phyloP scores from a whole-genome alignment of 2,113 vertebrate genomes.

The Paraplagusia blochii region DNA sequence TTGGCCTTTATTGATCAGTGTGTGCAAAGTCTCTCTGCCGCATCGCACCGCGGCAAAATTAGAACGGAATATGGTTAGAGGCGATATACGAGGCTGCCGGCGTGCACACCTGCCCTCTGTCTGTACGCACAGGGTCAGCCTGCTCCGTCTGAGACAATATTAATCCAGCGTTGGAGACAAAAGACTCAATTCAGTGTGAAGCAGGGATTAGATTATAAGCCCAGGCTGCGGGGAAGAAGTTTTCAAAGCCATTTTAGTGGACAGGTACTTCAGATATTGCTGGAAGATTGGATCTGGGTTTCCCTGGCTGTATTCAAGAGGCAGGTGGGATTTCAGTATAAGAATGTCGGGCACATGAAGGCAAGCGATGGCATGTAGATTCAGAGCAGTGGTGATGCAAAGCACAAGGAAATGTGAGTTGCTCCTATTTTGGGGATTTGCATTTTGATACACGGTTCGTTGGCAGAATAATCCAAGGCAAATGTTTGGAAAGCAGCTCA shows the following conservation, averaged over 20 bases:
- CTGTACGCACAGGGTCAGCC: constrained; percentile 6
- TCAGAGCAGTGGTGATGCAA: too few relatives aligned
- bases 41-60: neutral
- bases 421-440: neutral
- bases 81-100: constrained; percentile 1
- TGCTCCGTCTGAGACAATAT: constrained; percentile 23
- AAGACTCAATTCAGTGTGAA: constrained; percentile 18
- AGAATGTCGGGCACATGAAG: too few relatives aligned
- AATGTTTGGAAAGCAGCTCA: neutral
- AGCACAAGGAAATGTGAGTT: too few relatives aligned
- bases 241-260: constrained; percentile 10
- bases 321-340: too few relatives aligned
- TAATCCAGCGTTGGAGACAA: constrained; percentile 47
- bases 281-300: too few relatives aligned
- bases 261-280: constrained; percentile 3
- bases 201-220: constrained; percentile 19
- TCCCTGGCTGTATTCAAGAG: too few relatives aligned
- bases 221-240: neutral
- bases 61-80: constrained; percentile 4
- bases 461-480: too few relatives aligned
- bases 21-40: neutral
- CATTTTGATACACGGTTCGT: too few relatives aligned
- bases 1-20: neutral
- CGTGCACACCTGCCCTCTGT: constrained; percentile 41
- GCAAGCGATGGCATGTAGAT: too few relatives aligned